Evolutionary conservation across 2,888 invertebrate species (phyloP).

Genomic region (Clivina fossor): DNA sequence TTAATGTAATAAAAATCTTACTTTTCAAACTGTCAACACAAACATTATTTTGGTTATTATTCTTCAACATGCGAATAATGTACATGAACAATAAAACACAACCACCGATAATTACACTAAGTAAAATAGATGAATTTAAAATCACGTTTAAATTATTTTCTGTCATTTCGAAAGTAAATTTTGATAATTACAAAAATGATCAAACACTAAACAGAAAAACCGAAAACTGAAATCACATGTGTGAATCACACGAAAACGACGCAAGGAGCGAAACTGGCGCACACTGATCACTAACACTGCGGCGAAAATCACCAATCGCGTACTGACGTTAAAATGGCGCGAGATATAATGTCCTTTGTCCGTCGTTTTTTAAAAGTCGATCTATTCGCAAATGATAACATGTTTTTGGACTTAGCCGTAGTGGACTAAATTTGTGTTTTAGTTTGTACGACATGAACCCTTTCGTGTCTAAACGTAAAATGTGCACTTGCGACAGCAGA

Average conservation of each 20-base stretch:
- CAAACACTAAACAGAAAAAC: conserved; percentile 11
- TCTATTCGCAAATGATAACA: too few relatives aligned
- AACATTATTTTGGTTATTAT: conserved; percentile 39
- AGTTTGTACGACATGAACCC: too few relatives aligned
- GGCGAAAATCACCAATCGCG: conserved; percentile 1
- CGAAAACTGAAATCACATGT: too few relatives aligned
- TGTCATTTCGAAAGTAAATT: conserved; percentile 12
- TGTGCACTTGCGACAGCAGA: too few relatives aligned
- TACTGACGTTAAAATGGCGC: conserved; percentile 1
- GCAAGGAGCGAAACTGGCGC: not conserved
- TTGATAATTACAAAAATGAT: not conserved
- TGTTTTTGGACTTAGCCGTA: too few relatives aligned
- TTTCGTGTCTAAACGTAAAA: too few relatives aligned
- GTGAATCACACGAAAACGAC: not conserved
- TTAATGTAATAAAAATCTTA: conserved; percentile 39
- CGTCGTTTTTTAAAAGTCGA: too few relatives aligned
- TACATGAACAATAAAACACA: conserved; percentile 46
- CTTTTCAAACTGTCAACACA: conserved; percentile 42
- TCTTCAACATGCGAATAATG: conserved; percentile 45
- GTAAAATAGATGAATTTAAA: conserved; percentile 44
- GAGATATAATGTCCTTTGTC: conserved; percentile 1
- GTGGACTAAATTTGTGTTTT: too few relatives aligned
- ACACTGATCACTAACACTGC: not conserved
- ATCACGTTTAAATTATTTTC: conserved; percentile 35
- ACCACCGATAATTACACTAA: conserved; percentile 46